Conservation (phyloP, 2,888 invertebrate genomes). For the Mantis religiosa region DNA sequence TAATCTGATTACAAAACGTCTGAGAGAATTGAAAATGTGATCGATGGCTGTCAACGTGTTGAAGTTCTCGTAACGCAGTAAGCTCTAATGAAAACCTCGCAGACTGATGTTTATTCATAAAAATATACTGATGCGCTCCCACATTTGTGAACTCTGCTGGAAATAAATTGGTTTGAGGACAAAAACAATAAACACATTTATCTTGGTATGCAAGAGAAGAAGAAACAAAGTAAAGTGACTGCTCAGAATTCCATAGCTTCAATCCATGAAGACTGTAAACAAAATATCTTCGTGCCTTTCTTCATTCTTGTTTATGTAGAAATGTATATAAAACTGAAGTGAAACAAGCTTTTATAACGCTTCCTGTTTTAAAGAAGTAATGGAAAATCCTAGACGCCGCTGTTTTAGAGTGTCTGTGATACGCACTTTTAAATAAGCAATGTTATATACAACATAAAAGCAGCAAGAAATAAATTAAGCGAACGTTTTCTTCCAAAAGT, state of each 20-base stretch:
- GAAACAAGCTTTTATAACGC: too few relatives aligned
- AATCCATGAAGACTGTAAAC: not conserved
- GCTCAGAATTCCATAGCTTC: not conserved
- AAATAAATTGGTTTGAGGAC: not conserved
- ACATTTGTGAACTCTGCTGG: not conserved
- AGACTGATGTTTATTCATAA: constrained; percentile 28
- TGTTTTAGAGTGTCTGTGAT: not conserved
- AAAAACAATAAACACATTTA: not conserved
- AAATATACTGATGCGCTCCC: not conserved
- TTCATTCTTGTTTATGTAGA: not conserved
- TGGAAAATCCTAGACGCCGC: not conserved
- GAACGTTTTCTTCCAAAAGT: too few relatives aligned
- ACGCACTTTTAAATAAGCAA: too few relatives aligned
- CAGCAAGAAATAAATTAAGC: too few relatives aligned
- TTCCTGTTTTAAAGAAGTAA: too few relatives aligned
- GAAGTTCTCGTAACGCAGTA: not conserved
- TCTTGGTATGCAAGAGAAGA: not conserved
- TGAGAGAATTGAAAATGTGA: constrained; percentile 20
- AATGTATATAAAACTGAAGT: too few relatives aligned
- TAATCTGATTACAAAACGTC: constrained; percentile 26
- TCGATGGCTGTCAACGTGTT: constrained; percentile 4
- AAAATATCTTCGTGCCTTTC: not conserved
- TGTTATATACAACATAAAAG: too few relatives aligned
- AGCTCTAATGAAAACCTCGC: constrained; percentile 25
- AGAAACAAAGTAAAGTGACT: not conserved